phyloP scores from a whole-genome alignment of 2,113 vertebrate species.

The Orcinus orca region DNA sequence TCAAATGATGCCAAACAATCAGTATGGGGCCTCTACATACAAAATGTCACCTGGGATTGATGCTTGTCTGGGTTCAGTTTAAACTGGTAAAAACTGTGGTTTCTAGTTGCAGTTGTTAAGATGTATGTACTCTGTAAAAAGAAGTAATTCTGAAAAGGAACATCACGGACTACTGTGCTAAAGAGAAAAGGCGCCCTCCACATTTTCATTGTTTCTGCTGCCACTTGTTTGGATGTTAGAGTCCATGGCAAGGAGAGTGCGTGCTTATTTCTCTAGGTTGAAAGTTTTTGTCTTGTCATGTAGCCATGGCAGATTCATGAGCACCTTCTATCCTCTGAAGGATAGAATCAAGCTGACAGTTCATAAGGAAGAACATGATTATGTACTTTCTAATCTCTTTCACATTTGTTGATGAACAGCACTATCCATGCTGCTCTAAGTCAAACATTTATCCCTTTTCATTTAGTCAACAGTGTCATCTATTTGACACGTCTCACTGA shows the following conservation, averaged over 20 bases:
- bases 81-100: background rate
- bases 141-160: background rate
- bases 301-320: background rate
- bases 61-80: background rate
- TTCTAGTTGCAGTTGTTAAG: background rate
- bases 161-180: background rate
- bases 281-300: background rate
- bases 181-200: background rate
- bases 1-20: background rate
- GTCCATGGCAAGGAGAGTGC: background rate
- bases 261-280: background rate
- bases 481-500: slow-evolving; percentile 34
- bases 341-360: background rate
- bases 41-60: background rate
- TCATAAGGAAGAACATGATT: slow-evolving; percentile 49
- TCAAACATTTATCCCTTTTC: slow-evolving; percentile 32
- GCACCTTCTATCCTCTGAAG: background rate
- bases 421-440: slow-evolving; percentile 42
- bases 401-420: background rate
- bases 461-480: slow-evolving; percentile 22
- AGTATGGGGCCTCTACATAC: fast-evolving
- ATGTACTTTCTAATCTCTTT: background rate
- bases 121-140: background rate
- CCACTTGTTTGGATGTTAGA: background rate
- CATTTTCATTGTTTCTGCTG: background rate